phyloP scores from a whole-genome alignment of 2,888 invertebrate genomes.

The Lumbricus terrestris region DNA sequence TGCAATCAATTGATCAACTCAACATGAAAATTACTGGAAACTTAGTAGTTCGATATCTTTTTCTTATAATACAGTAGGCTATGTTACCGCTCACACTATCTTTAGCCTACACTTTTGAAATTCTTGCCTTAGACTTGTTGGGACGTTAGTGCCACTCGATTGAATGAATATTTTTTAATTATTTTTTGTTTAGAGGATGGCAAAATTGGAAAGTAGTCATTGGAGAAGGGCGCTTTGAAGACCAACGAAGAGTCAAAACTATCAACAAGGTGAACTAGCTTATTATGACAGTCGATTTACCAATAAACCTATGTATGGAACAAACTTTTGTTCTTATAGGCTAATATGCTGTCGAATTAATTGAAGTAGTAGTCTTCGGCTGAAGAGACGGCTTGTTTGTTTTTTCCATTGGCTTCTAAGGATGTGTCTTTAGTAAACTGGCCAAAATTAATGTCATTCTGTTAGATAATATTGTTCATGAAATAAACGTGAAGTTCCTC shows the following conservation, averaged over 20 bases:
- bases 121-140: background rate
- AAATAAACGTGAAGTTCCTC: background rate
- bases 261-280: background rate
- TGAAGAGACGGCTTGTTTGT: background rate
- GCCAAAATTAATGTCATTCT: background rate
- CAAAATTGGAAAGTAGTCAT: background rate
- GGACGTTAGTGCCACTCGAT: background rate
- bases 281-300: background rate
- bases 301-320: background rate
- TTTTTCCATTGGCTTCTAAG: no score
- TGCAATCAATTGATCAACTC: no score
- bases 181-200: background rate
- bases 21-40: no score
- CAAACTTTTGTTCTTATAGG: background rate
- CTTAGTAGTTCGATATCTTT: no score
- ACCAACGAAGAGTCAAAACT: background rate
- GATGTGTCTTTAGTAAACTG: no score
- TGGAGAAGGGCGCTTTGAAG: background rate
- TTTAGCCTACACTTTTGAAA: background rate
- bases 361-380: no score
- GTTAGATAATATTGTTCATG: background rate
- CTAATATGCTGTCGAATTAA: background rate
- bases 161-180: background rate
- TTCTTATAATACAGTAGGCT: no score
- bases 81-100: background rate